phyloP scores from a whole-genome alignment of 2,113 vertebrate genomes.

The Gadus chalcogrammus region DNA sequence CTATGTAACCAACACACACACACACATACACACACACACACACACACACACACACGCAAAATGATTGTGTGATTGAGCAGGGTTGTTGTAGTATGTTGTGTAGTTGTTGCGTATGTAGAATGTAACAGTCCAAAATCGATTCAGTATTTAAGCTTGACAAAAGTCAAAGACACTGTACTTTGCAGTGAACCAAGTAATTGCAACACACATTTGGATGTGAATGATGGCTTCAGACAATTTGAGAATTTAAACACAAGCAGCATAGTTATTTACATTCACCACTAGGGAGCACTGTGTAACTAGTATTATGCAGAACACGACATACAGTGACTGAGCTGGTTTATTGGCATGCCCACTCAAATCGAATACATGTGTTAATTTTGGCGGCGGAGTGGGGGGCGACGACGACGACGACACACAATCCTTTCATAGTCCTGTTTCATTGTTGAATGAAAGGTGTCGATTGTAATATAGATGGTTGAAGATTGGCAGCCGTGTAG shows the following conservation, averaged over 20 bases:
- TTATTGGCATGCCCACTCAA: too few relatives aligned
- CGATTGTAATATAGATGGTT: too few relatives aligned
- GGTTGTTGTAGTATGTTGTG: not conserved
- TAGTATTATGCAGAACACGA: not conserved
- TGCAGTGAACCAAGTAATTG: not conserved
- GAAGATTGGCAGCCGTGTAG: too few relatives aligned
- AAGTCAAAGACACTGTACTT: not conserved
- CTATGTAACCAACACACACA: not conserved
- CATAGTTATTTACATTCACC: not conserved
- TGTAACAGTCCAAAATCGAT: not conserved
- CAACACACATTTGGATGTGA: not conserved
- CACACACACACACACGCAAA: not conserved
- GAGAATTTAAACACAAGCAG: not conserved
- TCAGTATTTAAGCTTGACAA: not conserved
- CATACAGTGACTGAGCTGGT: too few relatives aligned
- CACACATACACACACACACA: slow-evolving; percentile 3
- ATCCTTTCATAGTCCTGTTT: too few relatives aligned
- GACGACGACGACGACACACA: too few relatives aligned
- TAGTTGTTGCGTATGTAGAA: not conserved
- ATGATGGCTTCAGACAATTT: too few relatives aligned
- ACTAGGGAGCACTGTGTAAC: not conserved
- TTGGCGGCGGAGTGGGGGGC: too few relatives aligned
- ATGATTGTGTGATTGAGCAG: not conserved
- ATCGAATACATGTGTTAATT: too few relatives aligned
- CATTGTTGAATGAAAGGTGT: too few relatives aligned